Conservation (phyloP, 1,140 invertebrate species). For the Lordiphosa stackelbergi region DNA sequence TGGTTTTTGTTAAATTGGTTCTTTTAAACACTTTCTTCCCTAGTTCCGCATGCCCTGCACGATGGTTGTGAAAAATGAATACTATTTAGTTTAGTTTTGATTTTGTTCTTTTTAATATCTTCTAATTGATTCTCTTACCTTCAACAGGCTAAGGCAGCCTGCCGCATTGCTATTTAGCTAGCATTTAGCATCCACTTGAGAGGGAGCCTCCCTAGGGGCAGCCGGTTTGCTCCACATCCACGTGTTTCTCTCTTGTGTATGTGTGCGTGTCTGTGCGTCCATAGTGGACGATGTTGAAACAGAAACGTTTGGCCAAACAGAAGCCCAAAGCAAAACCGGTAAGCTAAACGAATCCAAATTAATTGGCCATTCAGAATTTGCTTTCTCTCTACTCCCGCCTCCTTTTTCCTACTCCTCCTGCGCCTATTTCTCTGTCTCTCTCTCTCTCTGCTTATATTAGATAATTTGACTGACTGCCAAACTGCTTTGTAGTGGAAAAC, state of each 20-base stretch:
- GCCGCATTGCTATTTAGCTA: slow-evolving; percentile 10
- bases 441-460: too few relatives aligned
- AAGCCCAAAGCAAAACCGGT: slow-evolving; percentile 77
- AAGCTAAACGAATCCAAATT: slow-evolving; percentile 61
- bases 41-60: slow-evolving; percentile 21
- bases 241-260: slow-evolving; percentile 44
- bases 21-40: slow-evolving; percentile 12
- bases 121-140: slow-evolving; percentile 40
- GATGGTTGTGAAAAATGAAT: not conserved
- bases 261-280: slow-evolving; percentile 63
- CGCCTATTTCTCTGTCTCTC: not conserved
- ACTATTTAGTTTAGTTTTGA: too few relatives aligned
- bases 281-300: slow-evolving; percentile 76
- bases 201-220: not conserved
- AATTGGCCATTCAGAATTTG: slow-evolving; percentile 1
- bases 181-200: too few relatives aligned
- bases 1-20: slow-evolving; percentile 28
- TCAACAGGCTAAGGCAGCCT: slow-evolving; percentile 34
- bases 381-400: slow-evolving; percentile 3
- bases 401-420: not conserved
- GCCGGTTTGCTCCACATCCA: slow-evolving; percentile 6
- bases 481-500: slow-evolving; percentile 64
- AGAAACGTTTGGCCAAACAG: slow-evolving; percentile 74
- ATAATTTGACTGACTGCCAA: slow-evolving; percentile 72
- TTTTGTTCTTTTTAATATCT: slow-evolving; percentile 20